A percentile compares a stretch with the other conserved stretches of the same genome.
These are phyloP conservation scores for Notarius quadriscutis DNA, from an alignment of 2,113 vertebrate genomes.

Conservation along the genomic window DNA sequence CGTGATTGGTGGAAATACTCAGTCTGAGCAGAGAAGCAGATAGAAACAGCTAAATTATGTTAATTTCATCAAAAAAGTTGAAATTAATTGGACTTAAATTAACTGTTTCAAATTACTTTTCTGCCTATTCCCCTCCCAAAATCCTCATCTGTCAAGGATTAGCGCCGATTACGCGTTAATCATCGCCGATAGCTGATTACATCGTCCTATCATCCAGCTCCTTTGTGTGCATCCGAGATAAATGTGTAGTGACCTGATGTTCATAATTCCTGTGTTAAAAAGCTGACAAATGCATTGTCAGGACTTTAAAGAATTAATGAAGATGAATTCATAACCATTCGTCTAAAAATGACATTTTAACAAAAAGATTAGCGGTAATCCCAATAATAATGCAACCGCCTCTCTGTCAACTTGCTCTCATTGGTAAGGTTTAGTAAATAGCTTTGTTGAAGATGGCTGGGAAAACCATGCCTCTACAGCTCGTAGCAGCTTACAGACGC, in stretches of 20 bases:
- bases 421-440: background rate
- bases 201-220: background rate
- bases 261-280: background rate
- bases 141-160: background rate
- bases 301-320: background rate
- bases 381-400: background rate
- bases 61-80: background rate
- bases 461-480: background rate
- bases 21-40: background rate
- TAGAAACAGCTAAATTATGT: too few relatives aligned
- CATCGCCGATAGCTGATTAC: background rate
- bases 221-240: constrained; percentile 16
- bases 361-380: background rate
- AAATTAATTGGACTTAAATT: background rate
- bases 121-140: background rate
- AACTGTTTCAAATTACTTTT: background rate
- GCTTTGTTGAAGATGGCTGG: background rate
- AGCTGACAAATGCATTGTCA: background rate
- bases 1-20: background rate
- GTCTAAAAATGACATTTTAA: background rate
- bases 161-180: background rate
- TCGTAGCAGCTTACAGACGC: background rate
- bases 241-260: background rate
- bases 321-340: background rate
- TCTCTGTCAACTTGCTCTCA: background rate